Conservation (phyloP, 2,888 invertebrate genomes). For the Podotricha telesiphe region DNA sequence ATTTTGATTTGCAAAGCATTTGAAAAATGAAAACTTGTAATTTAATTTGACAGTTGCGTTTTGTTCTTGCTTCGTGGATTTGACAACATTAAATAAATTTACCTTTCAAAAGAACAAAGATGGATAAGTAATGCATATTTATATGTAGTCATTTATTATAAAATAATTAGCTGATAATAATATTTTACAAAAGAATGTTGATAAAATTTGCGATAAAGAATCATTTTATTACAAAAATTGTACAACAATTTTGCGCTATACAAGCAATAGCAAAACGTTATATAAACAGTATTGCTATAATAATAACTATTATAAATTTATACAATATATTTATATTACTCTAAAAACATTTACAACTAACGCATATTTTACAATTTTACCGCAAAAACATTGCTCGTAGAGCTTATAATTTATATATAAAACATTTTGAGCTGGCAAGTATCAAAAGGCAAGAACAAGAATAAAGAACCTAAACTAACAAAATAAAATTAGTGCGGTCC, state of each 20-base stretch:
- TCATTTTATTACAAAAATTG: background rate
- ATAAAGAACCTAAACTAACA: background rate
- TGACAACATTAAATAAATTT: background rate
- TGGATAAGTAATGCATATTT: no score
- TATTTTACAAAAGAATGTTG: background rate
- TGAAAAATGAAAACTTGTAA: constrained; percentile 31
- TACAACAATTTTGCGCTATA: background rate
- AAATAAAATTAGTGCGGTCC: constrained; percentile 28
- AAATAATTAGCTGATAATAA: background rate
- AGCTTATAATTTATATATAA: background rate
- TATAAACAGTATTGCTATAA: constrained; percentile 3
- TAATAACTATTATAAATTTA: background rate
- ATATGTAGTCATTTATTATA: background rate
- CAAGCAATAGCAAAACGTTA: constrained; percentile 12
- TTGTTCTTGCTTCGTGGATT: constrained; percentile 13
- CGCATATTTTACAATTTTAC: background rate
- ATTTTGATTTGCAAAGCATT: constrained; percentile 66
- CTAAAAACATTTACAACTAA: background rate
- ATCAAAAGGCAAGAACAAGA: constrained; percentile 2
- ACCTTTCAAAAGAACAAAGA: background rate
- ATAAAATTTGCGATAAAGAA: background rate
- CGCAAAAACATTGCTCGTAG: background rate
- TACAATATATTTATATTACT: background rate
- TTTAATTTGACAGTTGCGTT: constrained; percentile 33
- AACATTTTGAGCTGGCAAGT: constrained; percentile 19